Evolutionary conservation across 2,888 invertebrate genomes (phyloP), one percentile per base, ranked within the genome.

Genomic region (Drosophila meridionalis): DNA sequence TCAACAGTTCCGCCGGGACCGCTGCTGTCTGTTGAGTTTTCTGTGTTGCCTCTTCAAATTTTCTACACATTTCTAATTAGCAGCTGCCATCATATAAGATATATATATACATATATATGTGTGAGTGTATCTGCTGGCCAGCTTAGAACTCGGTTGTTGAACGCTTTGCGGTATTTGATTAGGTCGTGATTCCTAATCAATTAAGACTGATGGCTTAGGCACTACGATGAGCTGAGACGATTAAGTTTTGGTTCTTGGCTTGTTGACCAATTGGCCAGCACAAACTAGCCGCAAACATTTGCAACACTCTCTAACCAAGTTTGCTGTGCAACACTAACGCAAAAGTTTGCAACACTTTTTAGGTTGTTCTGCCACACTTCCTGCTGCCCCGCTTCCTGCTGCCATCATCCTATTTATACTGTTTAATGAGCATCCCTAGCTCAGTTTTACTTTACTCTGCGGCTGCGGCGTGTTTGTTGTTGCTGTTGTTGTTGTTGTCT

Each of bases 41-140:
- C 56, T 58, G 42, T 56, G 43, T 52, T 69, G 69, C 75, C 79
- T 83, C 55, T 76, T 87, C 59, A 84, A 84, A 79, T 77, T 82
- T 71, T 84, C 76, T 82, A 73, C 77, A 72, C 71, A 87, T 76
- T 89, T 86, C 70, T 80, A 89, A 86, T 87, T 87, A 80, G 82
- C 61, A 55, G n/a, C 47, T 45, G 36, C 59, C 59, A 48, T 36
- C 59, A 34, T 7, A 36, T 14, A 34, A 36, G 2, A 12, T 32
- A 4, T 50, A 14, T 50, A 9, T 30, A 14, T 4, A 14, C n/a
- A 7, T 47, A 30, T 30, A 14, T 7, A 30, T 14, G 1, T 20
- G 6, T 4, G 6, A 2, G 5, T 30, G 4, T 45, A n/a, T 47
- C 4, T 11, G 36, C 38, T 53, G 32, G 14, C 12, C 20, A 34